phyloP scores from a whole-genome alignment of 2,797 vertebrate genomes.

The Cossypha heuglini region DNA sequence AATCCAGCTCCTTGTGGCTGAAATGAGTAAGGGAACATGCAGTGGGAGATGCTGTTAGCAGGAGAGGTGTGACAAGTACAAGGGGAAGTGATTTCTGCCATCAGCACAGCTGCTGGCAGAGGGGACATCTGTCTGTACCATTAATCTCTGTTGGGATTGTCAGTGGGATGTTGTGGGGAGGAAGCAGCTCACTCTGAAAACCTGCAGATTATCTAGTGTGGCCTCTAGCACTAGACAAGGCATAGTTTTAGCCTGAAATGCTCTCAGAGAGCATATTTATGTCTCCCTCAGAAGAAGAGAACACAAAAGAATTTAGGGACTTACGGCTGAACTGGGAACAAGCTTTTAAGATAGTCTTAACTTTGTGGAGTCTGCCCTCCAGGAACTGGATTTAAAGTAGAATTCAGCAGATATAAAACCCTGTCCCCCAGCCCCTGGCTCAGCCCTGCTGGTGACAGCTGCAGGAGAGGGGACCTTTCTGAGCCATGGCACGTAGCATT shows the following conservation, averaged over 20 bases:
- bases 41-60: background rate
- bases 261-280: background rate
- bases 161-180: background rate
- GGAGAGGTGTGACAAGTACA: background rate
- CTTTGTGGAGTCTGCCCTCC: background rate
- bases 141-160: background rate
- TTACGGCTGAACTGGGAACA: background rate
- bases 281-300: background rate
- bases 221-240: background rate
- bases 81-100: background rate
- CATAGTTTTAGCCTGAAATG: background rate
- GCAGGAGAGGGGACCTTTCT: background rate
- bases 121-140: background rate
- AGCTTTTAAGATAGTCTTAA: background rate
- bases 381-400: background rate
- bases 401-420: background rate
- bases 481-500: background rate
- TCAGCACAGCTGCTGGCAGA: background rate
- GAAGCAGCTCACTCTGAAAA: background rate
- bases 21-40: background rate
- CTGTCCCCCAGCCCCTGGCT: fast-evolving
- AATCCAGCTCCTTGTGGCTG: background rate
- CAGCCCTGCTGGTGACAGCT: background rate
- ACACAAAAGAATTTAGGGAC: background rate
- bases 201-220: background rate